phyloP scores from a whole-genome alignment of 2,888 invertebrate species.

The Entomobrya proxima region DNA sequence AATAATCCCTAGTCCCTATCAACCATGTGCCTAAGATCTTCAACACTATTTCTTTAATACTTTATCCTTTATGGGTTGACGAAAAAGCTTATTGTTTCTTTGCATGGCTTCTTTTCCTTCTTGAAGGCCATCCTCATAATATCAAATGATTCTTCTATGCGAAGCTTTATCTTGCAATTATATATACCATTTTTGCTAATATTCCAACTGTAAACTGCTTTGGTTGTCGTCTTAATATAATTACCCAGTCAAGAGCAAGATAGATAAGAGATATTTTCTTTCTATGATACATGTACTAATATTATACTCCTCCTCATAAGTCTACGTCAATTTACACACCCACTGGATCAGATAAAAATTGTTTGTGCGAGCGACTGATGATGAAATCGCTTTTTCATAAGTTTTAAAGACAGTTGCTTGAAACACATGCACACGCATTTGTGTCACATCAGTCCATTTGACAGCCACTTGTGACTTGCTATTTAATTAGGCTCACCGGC shows the following conservation, averaged over 20 bases:
- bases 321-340: slow-evolving; percentile 29
- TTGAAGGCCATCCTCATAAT: background rate
- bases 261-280: slow-evolving; percentile 2
- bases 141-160: background rate
- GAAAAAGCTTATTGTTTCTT: background rate
- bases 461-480: background rate
- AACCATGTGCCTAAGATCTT: no score
- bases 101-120: background rate
- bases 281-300: background rate
- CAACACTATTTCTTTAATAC: no score
- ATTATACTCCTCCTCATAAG: background rate
- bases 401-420: background rate
- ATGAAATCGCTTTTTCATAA: slow-evolving; percentile 4
- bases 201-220: background rate
- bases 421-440: background rate
- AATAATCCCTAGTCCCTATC: no score
- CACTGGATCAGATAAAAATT: slow-evolving; percentile 3
- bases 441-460: background rate
- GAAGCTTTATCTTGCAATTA: background rate
- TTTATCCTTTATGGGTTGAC: no score
- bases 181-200: background rate
- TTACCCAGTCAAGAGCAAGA: background rate
- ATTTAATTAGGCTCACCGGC: background rate
- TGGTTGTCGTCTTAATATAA: background rate
- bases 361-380: background rate